Percentiles rank a stretch among this genome's conserved stretches.
Evolutionary conservation across 35 echinoderm and acorn worm genomes (phyloP).

Genomic region (Ophioderma brevispina): DNA sequence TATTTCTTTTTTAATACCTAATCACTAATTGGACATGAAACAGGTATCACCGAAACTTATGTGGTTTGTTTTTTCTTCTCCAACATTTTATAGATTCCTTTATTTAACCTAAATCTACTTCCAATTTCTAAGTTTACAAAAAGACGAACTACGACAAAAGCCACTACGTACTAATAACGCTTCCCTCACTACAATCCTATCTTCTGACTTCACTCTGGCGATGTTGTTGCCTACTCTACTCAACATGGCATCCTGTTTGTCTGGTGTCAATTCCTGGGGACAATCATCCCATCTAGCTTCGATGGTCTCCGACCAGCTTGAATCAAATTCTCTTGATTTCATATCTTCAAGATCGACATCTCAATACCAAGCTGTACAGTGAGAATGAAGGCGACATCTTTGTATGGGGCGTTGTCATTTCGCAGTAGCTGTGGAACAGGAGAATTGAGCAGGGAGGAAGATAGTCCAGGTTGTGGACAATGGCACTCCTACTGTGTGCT

Average conservation of each 20-base stretch:
- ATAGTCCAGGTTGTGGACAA: constrained; percentile 53
- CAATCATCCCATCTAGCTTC: constrained; percentile 52
- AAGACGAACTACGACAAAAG: too few species aligned
- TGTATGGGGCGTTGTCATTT: constrained; percentile 80
- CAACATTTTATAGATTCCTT: too few species aligned
- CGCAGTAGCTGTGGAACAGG: constrained; percentile 75
- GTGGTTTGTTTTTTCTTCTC: too few species aligned
- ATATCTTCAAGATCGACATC: background rate
- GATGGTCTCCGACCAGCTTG: background rate
- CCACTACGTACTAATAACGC: too few species aligned
- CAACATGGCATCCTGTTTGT: constrained; percentile 68
- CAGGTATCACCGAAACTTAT: too few species aligned
- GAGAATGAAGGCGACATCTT: constrained; percentile 67
- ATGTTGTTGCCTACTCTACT: constrained; percentile 83
- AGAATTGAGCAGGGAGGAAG: constrained; percentile 83
- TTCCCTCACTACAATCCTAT: background rate
- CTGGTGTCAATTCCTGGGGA: constrained; percentile 24
- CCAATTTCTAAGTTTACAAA: too few species aligned
- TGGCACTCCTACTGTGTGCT: background rate
- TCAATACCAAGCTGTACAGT: background rate
- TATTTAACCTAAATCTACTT: too few species aligned
- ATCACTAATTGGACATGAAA: too few species aligned
- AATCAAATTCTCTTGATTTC: background rate
- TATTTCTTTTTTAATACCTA: too few species aligned
- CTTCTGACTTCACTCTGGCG: constrained; percentile 30